Conservation (phyloP, 1,140 invertebrate species). For the Aphis gossypii region DNA sequence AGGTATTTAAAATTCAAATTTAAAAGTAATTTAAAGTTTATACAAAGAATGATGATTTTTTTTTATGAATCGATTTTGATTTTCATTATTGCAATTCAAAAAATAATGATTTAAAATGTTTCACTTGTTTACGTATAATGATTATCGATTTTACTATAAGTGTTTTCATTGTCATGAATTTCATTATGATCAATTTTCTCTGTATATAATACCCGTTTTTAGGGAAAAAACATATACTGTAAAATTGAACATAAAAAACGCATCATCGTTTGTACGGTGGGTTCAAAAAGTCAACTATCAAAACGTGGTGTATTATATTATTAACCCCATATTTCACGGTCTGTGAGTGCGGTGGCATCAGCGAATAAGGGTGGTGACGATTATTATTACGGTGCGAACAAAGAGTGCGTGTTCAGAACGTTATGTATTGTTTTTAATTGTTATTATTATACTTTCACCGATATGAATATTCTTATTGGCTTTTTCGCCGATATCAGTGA, state of each 20-base stretch:
- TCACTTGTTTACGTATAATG: background rate
- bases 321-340: background rate
- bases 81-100: no score
- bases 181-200: background rate
- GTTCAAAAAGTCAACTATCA: slow-evolving; percentile 11
- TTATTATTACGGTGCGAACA: background rate
- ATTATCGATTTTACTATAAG: background rate
- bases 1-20: no score
- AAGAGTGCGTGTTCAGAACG: background rate
- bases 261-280: background rate
- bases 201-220: background rate
- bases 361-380: background rate
- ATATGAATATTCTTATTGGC: background rate
- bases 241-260: background rate
- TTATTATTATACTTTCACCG: background rate
- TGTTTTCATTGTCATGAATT: background rate
- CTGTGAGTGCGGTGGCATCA: background rate
- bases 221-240: background rate
- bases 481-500: background rate
- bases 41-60: no score
- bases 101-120: background rate
- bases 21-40: no score
- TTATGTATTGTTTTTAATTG: background rate
- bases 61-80: no score
- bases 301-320: background rate